Percentiles rank a stretch among this genome's conserved stretches.
Conservation (phyloP, 30 jellyfish, hydroid and myxozoan species). For the Turritopsis rubra region DNA sequence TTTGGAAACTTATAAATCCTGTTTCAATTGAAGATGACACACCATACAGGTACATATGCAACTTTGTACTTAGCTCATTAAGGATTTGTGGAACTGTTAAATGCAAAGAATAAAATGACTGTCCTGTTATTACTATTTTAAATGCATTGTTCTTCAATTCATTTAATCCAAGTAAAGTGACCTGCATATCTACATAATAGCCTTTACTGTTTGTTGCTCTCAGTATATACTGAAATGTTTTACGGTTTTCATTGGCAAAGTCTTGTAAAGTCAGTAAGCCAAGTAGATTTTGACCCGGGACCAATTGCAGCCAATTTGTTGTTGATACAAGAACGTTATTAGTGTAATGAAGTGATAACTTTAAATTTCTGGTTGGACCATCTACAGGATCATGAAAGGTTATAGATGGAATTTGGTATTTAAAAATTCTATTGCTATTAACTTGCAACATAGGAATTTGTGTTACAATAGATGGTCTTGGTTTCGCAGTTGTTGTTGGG, state of each 20-base stretch:
- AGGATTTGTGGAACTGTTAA: not conserved
- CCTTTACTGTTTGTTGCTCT: slow-evolving; percentile 33
- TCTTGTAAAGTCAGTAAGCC: slow-evolving; percentile 1
- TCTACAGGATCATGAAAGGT: slow-evolving; percentile 41
- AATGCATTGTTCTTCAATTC: not conserved
- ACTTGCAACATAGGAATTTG: slow-evolving; percentile 7
- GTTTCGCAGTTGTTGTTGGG: not conserved
- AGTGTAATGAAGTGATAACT: slow-evolving; percentile 20
- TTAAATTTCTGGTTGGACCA: slow-evolving; percentile 56
- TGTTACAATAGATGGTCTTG: not conserved
- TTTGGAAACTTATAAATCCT: not conserved
- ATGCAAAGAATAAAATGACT: not conserved
- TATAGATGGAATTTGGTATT: slow-evolving; percentile 22
- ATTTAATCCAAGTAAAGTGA: not conserved
- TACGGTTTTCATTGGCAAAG: not conserved
- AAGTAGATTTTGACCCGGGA: not conserved
- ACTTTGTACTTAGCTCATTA: not conserved
- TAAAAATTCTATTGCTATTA: not conserved
- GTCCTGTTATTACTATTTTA: not conserved
- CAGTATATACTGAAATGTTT: slow-evolving; percentile 15
- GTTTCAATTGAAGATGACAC: not conserved
- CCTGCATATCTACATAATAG: slow-evolving; percentile 3
- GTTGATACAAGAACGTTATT: not conserved
- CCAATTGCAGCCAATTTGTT: slow-evolving; percentile 13
- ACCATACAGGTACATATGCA: not conserved